Percentiles rank a stretch among this genome's conserved stretches.
Evolutionary conservation across 2,113 vertebrate genomes (phyloP).

Genomic region (Pimephales promelas): DNA sequence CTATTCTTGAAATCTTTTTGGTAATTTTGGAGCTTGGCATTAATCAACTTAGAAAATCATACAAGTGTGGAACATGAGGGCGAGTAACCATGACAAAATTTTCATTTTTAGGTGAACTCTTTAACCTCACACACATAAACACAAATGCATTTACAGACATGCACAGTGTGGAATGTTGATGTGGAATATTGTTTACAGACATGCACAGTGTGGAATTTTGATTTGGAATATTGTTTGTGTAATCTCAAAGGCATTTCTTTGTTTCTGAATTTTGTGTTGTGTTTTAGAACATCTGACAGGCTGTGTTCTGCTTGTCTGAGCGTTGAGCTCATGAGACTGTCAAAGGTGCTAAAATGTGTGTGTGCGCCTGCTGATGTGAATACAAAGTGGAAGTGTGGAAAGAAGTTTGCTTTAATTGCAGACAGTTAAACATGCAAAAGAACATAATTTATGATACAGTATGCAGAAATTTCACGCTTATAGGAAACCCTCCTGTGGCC

Average conservation of each 20-base stretch:
- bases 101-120: not conserved
- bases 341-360: constrained; percentile 25
- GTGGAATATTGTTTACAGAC: no score
- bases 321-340: constrained; percentile 43
- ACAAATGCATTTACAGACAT: not conserved
- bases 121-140: not conserved
- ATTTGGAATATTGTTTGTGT: constrained; percentile 15
- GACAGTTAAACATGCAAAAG: not conserved
- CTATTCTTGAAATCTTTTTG: no score
- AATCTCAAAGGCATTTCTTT: constrained; percentile 39
- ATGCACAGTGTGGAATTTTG: not conserved
- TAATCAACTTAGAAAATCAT: not conserved
- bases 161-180: no score
- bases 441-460: not conserved
- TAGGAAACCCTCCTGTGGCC: not conserved
- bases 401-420: constrained; percentile 3
- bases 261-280: constrained; percentile 6
- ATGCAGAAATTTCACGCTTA: not conserved
- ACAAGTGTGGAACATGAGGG: not conserved
- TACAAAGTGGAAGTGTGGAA: not conserved
- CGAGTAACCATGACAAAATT: not conserved
- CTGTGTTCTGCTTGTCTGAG: constrained; percentile 48
- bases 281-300: constrained; percentile 33
- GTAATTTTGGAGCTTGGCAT: no score
- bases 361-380: constrained; percentile 16